Evolutionary conservation across 37 sponge, comb jelly and placozoan genomes (phyloP).

Genomic region (Dysidea cf. avara): DNA sequence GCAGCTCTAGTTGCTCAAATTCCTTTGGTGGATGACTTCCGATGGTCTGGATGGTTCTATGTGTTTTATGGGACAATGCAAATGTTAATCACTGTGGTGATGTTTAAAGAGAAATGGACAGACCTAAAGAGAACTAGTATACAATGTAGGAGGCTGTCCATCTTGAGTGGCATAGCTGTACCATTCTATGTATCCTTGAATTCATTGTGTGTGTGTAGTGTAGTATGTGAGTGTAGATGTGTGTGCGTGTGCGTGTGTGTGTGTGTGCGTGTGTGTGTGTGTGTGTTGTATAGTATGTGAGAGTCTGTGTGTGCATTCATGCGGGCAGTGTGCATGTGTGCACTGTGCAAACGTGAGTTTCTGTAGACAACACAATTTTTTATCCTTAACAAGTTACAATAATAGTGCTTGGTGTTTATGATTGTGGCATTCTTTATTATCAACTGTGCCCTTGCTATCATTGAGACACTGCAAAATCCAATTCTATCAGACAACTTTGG

Average conservation of each 20-base stretch:
- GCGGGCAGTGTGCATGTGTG: too few relatives aligned
- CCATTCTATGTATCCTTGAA: conserved; percentile 8
- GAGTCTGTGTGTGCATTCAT: too few relatives aligned
- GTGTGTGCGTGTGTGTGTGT: too few relatives aligned
- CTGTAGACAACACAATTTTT: too few relatives aligned
- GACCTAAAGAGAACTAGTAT: conserved; percentile 22
- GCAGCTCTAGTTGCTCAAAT: conserved; percentile 43
- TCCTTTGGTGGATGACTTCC: conserved; percentile 39
- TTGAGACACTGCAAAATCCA: conserved; percentile 70
- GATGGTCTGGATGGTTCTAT: conserved; percentile 52
- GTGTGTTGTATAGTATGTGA: too few relatives aligned
- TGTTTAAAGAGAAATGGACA: conserved; percentile 24
- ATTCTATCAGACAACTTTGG: conserved; percentile 66
- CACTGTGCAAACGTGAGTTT: too few relatives aligned
- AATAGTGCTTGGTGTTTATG: conserved; percentile 7
- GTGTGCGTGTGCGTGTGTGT: too few relatives aligned
- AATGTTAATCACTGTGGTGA: conserved; percentile 1
- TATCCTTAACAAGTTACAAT: too few relatives aligned
- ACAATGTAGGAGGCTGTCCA: not conserved
- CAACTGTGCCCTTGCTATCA: conserved; percentile 18
- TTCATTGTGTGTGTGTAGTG: too few relatives aligned
- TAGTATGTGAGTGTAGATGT: too few relatives aligned
- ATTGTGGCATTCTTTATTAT: conserved; percentile 24
- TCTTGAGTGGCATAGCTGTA: not conserved
- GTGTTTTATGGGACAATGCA: conserved; percentile 1